These are phyloP conservation scores for Lordiphosa mommai DNA, from an alignment of 1,140 invertebrate genomes.

Conservation along the genomic window DNA sequence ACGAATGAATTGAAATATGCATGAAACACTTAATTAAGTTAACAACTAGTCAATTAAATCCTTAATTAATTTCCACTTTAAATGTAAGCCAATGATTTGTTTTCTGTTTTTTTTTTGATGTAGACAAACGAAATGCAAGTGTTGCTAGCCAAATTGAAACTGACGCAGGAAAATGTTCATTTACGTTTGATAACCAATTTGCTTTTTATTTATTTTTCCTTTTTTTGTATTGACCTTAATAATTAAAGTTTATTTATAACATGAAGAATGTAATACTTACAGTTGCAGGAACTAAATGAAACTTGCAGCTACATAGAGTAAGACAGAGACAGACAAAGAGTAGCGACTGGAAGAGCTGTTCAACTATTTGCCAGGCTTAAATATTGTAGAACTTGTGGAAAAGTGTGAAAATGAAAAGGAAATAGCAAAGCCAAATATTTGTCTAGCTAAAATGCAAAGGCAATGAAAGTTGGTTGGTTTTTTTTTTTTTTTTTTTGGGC, in stretches of 20 bases:
- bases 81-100: neutral
- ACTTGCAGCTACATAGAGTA: neutral
- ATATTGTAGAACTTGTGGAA: neutral
- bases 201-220: too few species aligned
- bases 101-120: neutral
- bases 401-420: constrained; percentile 26
- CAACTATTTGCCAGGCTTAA: constrained; percentile 6
- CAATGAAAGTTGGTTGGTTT: constrained; percentile 27
- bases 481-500: constrained; percentile 16
- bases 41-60: constrained; percentile 13
- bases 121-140: constrained; percentile 16
- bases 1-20: neutral
- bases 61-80: constrained; percentile 1
- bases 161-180: constrained; percentile 1
- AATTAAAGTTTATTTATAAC: too few species aligned
- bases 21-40: constrained; percentile 4
- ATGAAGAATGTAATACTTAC: too few species aligned
- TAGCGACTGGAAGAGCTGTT: neutral
- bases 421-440: constrained; percentile 65
- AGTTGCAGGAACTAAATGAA: neutral
- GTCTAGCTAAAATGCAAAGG: constrained; percentile 65
- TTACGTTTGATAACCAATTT: neutral
- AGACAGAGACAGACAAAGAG: neutral
- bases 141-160: constrained; percentile 2
- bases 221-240: too few species aligned